Percentiles rank a stretch among this genome's conserved stretches.
phyloP scores from a whole-genome alignment of 2,797 vertebrate genomes.

The Pitangus sulphuratus region DNA sequence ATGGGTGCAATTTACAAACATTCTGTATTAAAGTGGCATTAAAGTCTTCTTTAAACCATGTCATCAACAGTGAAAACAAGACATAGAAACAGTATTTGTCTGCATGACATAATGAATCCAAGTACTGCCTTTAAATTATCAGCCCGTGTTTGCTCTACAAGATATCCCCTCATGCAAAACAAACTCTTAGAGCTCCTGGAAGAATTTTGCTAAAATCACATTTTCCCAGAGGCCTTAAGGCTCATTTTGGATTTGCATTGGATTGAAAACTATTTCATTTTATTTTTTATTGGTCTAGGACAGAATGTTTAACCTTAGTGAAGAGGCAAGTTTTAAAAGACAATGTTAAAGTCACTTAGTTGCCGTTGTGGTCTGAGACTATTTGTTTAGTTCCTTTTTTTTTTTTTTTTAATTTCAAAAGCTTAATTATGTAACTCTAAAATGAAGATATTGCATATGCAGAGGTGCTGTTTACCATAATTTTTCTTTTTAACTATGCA shows the following conservation, averaged over 20 bases:
- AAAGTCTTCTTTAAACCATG: not conserved
- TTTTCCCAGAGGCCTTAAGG: not conserved
- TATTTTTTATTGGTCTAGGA: not conserved
- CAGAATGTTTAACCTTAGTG: not conserved
- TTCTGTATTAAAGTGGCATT: not conserved
- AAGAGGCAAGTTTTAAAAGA: slow-evolving; percentile 13
- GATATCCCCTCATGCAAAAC: not conserved
- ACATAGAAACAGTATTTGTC: not conserved
- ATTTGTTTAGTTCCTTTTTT: not conserved
- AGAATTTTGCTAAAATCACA: not conserved
- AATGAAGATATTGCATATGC: slow-evolving; percentile 55
- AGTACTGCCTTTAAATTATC: not conserved
- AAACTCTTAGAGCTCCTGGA: not conserved
- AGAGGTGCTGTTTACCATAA: slow-evolving; percentile 50
- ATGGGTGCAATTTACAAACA: not conserved
- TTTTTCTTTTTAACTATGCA: slow-evolving; percentile 44
- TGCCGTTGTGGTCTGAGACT: not conserved
- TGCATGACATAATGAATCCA: not conserved
- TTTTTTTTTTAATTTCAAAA: slow-evolving; percentile 38
- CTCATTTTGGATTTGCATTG: not conserved
- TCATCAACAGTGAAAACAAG: not conserved
- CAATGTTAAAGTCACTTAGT: not conserved
- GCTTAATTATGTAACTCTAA: slow-evolving; percentile 63
- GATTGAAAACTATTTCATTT: not conserved
- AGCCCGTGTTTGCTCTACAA: not conserved